Percentiles rank a stretch among this genome's conserved stretches.
Conservation (phyloP, 1,140 invertebrate genomes). For the Aphis gossypii region DNA sequence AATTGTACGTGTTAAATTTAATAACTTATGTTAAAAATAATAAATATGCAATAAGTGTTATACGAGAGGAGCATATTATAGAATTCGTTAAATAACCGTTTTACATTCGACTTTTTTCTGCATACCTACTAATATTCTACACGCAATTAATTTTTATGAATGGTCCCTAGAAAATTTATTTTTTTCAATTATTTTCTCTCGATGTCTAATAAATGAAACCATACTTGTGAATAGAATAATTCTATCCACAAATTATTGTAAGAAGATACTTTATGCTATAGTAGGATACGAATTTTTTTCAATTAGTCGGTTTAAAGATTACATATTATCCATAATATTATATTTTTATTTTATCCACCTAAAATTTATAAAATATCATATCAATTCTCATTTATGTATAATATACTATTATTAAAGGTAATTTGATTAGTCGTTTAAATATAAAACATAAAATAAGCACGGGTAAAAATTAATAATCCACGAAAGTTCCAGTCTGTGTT, state of each 20-base stretch:
- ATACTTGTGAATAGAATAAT: not conserved
- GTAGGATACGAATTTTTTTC: not conserved
- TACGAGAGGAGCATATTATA: not conserved
- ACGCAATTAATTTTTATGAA: not conserved
- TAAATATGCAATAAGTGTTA: too few relatives aligned
- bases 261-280: not conserved
- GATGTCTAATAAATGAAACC: not conserved
- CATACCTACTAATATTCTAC: not conserved
- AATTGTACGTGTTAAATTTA: not conserved
- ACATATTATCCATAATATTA: not conserved
- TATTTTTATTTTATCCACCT: not conserved
- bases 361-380: not conserved
- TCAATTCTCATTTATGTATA: not conserved
- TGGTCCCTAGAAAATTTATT: not conserved
- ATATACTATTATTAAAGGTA: not conserved
- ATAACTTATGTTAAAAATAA: not conserved
- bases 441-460: not conserved
- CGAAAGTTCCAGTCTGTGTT: too few relatives aligned
- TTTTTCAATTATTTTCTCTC: not conserved
- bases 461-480: too few relatives aligned
- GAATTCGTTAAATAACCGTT: not conserved
- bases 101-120: not conserved
- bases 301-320: not conserved
- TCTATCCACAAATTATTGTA: too few relatives aligned
- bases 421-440: not conserved